These are phyloP conservation scores for Alectoris magna DNA, from an alignment of 2,797 vertebrate species.

Conservation along the genomic window DNA sequence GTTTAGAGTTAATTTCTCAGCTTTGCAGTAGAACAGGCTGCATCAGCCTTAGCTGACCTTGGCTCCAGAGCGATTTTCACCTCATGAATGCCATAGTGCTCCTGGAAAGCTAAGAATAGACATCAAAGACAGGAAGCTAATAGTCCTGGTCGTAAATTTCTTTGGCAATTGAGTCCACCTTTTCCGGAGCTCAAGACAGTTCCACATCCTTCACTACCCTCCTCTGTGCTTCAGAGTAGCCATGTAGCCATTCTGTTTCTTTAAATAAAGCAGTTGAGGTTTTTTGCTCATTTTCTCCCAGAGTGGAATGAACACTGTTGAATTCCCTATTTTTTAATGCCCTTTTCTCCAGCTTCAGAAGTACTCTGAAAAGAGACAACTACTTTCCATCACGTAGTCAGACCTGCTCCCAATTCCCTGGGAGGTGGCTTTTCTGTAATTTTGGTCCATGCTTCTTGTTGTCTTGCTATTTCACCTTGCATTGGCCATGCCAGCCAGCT, in stretches of 20 bases:
- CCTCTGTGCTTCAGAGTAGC: constrained; percentile 14
- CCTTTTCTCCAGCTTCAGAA: background rate
- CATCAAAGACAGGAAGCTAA: constrained; percentile 73
- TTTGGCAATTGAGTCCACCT: constrained; percentile 50
- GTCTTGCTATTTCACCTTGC: rapidly evolving
- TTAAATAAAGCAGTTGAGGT: background rate
- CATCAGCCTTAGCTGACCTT: constrained; percentile 71
- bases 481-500: background rate
- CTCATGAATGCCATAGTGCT: constrained; percentile 67
- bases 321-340: background rate
- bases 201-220: constrained; percentile 37
- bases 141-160: constrained; percentile 65
- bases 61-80: constrained; percentile 33
- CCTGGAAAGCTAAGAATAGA: constrained; percentile 68
- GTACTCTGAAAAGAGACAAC: background rate
- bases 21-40: constrained; percentile 13
- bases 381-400: background rate
- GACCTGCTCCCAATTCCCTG: background rate
- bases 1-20: constrained; percentile 40
- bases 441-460: background rate
- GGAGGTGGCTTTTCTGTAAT: background rate
- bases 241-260: background rate
- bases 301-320: background rate
- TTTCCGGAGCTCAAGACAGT: constrained; percentile 42
- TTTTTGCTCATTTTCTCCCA: constrained; percentile 8